Base-by-base conservation (phyloP, 2,888 invertebrate genomes). In the Pterostichus niger region DNA sequence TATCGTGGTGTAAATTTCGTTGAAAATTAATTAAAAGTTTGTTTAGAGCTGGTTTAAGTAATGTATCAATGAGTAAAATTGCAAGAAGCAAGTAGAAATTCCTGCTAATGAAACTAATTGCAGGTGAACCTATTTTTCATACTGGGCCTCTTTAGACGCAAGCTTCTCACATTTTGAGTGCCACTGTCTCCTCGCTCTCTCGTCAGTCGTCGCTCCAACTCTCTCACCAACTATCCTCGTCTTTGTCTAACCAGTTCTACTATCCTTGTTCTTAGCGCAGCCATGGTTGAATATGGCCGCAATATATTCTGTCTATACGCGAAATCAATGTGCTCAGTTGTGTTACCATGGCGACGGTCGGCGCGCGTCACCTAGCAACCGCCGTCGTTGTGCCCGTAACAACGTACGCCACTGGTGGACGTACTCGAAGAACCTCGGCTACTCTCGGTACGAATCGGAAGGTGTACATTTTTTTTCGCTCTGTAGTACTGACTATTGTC, bases 241-340 rank as follows among this genome's bases (percentile, higher is more conserved):
- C 82, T 31, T 76, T 33, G 17, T 76, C 77, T 6, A 15, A 40
- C 54, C 10, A 56, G 44, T 40, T 9, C 44, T 15, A 2, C 52
- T 54, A 13, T 83, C 77, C 64, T 54, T 71, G 68, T 83, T 52
- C 52, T 73, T 40, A 54, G 64, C 68, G 24, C 68, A 64, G 75
- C 64, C 35, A 56, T 75, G 76, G 52, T 85, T 84, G 87, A 87
- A 88, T 87, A 87, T 87, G 87, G 87, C 88, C 84, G 89, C 89
- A 88, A 89, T 89, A 90, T 89, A 90, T 90, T 89, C 87, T 88
- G 89, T 90, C 90, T 90, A 89, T 87, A 87, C 87, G 87, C 89
- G 89, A 90, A 90, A 90, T 90, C 90, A 89, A 90, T 90, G 90
- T 89, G 88, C 89, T 88, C 89, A 87, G 88, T 87, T 85, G 75